Evolutionary conservation across 2,888 invertebrate species (phyloP), one percentile per base, ranked within the genome.

Genomic region (Noctua pronuba): DNA sequence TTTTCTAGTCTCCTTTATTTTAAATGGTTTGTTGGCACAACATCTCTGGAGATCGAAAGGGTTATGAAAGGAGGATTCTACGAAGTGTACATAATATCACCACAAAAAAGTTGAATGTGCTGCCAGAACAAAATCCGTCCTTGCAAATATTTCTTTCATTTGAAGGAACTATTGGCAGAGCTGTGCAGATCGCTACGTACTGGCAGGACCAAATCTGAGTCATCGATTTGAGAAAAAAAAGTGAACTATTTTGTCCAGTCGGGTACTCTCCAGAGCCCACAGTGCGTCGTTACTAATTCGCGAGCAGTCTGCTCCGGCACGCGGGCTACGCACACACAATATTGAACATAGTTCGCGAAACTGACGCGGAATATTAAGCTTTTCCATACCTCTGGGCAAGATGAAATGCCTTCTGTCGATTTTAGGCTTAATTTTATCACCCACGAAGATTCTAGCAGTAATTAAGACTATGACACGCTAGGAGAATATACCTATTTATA

Each of bases 311-410:
- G 71, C 79, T 35, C 46, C 0, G 75, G 86, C 83, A 86, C 84
- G 83, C 75, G 11, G 35, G 18, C 72, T 60, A 62, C 58, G 60
- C 75, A 83, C 83, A 86, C 84, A 80, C 71, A 74, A 76, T 86
- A 84, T 72, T 75, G 68, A 69, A 64, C 68, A 86, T 83, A 85
- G 73, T 85, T 83, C 73, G 46, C 44, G 58, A 64, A 76, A 77
- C 80, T 70, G 55, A 28, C 5, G 55, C 38, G 10, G 84, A 79
- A 84, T 84, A 84, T 83, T 75, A 76, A 85, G 55, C 60, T 82
- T 76, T 80, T 70, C 52, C 35, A 67, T 85, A 55, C 82, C 72
- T 73, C 28, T 24, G 13, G 41, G 35, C 16, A 38, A 16, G 35
- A 49, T 49, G 46, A 69, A 82, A 82, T 82, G 41, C 85, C 69